Conservation (phyloP, 2,888 invertebrate genomes). For the Theodoxus fluviatilis region DNA sequence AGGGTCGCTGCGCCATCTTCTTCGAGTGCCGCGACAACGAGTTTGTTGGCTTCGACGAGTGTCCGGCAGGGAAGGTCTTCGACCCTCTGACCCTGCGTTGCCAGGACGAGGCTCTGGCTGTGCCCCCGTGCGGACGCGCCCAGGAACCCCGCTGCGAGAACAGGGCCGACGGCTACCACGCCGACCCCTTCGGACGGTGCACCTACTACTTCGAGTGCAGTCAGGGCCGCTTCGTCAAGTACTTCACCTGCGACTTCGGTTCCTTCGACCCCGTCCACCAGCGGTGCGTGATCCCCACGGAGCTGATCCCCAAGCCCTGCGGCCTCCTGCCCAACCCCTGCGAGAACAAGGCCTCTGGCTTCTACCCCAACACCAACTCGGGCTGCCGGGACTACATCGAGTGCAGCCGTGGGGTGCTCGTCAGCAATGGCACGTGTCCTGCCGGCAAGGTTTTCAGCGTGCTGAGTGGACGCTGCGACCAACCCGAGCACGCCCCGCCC, state of each 20-base stretch:
- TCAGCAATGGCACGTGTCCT: slow-evolving; percentile 36
- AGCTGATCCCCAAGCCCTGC: slow-evolving; percentile 37
- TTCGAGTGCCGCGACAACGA: slow-evolving; percentile 35
- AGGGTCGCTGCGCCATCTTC: slow-evolving; percentile 40
- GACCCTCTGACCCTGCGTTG: slow-evolving; percentile 37
- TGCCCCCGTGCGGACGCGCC: slow-evolving; percentile 38
- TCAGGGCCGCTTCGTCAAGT: slow-evolving; percentile 31
- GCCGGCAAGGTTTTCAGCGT: slow-evolving; percentile 34
- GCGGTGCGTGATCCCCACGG: slow-evolving; percentile 35
- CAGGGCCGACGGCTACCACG: slow-evolving; percentile 36
- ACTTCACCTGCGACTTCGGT: slow-evolving; percentile 37
- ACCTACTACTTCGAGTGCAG: slow-evolving; percentile 41
- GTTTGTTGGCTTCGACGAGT: slow-evolving; percentile 39
- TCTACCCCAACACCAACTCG: slow-evolving; percentile 30
- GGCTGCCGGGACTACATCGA: slow-evolving; percentile 36
- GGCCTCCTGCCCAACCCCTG: slow-evolving; percentile 39
- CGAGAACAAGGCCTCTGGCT: slow-evolving; percentile 32
- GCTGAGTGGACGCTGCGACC: slow-evolving; percentile 35
- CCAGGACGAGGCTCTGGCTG: slow-evolving; percentile 27
- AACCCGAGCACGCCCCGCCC: slow-evolving; percentile 31
- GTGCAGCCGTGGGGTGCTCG: slow-evolving; percentile 35
- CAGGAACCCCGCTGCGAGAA: slow-evolving; percentile 33
- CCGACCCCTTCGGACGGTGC: slow-evolving; percentile 40
- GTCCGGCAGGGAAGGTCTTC: slow-evolving; percentile 36
- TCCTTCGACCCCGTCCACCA: slow-evolving; percentile 37